A percentile compares a stretch with the other conserved stretches of the same genome.
Evolutionary conservation across 2,113 vertebrate species (phyloP).

Genomic region (Otocyon megalotis): DNA sequence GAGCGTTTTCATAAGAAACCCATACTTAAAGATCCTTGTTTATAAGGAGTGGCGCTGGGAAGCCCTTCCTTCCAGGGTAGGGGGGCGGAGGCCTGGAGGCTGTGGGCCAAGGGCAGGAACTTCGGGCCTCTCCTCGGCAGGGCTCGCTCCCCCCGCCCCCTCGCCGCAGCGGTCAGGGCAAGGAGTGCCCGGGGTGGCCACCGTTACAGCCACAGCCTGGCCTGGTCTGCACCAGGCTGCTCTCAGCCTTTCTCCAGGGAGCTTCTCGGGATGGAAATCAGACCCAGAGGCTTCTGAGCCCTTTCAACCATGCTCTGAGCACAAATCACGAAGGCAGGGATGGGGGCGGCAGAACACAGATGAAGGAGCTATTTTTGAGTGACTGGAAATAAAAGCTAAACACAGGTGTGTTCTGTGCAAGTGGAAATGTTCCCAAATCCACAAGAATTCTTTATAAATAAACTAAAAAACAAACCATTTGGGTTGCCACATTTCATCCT

Average conservation of each 20-base stretch:
- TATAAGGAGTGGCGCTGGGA: background rate
- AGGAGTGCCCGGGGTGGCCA: background rate
- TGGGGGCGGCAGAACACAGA: conserved; percentile 60
- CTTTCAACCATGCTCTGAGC: conserved; percentile 33
- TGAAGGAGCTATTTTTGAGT: conserved; percentile 74
- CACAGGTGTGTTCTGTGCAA: conserved; percentile 77
- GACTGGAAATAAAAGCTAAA: conserved; percentile 78
- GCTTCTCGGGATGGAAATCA: conserved; percentile 21
- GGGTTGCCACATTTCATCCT: conserved; percentile 61
- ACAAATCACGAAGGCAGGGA: conserved; percentile 56
- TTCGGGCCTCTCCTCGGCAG: background rate
- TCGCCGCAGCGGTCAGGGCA: background rate
- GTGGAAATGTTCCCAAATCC: conserved; percentile 71
- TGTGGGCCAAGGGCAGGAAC: background rate
- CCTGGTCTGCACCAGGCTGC: background rate
- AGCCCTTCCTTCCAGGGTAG: background rate
- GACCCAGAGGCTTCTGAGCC: conserved; percentile 43
- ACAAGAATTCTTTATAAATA: conserved; percentile 79
- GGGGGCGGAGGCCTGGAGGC: background rate
- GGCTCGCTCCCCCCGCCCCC: background rate
- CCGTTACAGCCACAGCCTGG: background rate
- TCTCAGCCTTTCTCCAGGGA: conserved; percentile 42
- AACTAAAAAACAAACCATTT: conserved; percentile 66
- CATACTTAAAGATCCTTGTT: background rate
- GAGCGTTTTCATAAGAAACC: background rate